Base-by-base conservation (phyloP, 2,797 vertebrate species). In the Liasis olivaceus region DNA sequence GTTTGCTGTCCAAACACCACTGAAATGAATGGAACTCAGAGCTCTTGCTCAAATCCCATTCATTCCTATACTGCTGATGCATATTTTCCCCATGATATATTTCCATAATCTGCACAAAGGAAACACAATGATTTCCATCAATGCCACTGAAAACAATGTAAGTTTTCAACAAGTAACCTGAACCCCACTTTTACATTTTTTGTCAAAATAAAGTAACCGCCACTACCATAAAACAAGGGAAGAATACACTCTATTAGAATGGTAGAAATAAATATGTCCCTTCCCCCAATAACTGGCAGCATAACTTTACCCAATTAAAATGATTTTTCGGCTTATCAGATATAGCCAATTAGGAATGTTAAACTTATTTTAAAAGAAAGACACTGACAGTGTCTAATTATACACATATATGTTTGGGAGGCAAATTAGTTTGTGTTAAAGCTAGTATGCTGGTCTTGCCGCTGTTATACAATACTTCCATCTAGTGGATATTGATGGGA, bases 291-390 rank as follows among this genome's bases (percentile, higher is more conserved):
- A 97, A 96, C 89, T 95, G 94, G 96, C 60, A 95, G 90, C 93
- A 94, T 97, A 96, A 95, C 93, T 97, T 97, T 96, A 96, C 94
- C 94, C 94, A 97, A 97, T 98, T 97, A 97, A 96, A 94, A 95
- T 93, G 94, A 97, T 98, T 97, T 81, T 96, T 95, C 95, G 96
- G 97, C 96, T 97, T 96, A 97, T 95, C 97, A 98, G 95, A 97
- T 96, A 96, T 97, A 97, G 96, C 97, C 97, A 98, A 98, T 98
- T 98, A 98, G 97, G 97, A 97, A 98, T 97, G 96, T 96, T 98
- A 98, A 98, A 97, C 97, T 97, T 97, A 96, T 96, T 97, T 98
- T 96, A 96, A 97, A 97, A 97, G 95, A 96, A 96, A 97, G 97
- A 97, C 96, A 96, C 93, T 97, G 97, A 97, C 97, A 97, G 96